Base-by-base conservation (phyloP, 2,888 invertebrate species). In the Tuta absoluta region DNA sequence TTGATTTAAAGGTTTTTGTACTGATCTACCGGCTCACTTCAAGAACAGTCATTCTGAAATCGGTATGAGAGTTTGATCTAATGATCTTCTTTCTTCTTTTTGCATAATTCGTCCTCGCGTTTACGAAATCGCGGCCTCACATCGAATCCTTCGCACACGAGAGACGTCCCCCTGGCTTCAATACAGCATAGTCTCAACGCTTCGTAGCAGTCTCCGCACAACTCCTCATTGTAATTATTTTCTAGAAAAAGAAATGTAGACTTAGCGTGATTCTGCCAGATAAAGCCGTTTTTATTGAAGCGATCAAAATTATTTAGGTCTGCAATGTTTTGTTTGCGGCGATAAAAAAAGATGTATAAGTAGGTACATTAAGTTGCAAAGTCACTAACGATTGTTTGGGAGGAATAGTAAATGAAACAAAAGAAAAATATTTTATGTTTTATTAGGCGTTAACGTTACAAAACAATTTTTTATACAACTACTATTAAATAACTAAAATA, bases 141-240 rank as follows among this genome's bases (percentile, higher is more conserved):
- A 74, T 94, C 92, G 77, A 96, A 96, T 23, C 97, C 97, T 12
- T 93, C 93, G 79, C 97, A 97, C 68, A 95, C 95, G 19, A 94
- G 79, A 12, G 96, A 96, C 48, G 86, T 72, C 0, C 92, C 88
- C 67, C 94, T 94, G 93, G 95, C 94, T 85, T 94, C 95, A n/a
- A 95, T 81, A 80, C 97, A 97, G 80, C 97, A 97, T 80, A 95
- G 93, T 68, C 95, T 93, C 93, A 97, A 93, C 65, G 94, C 93
- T 80, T 97, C 96, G 66, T 97, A 93, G 12, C 94, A 94, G 2
- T 88, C 84, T 68, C 92, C 85, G 76, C 97, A 97, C 64, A 93
- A 93, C 14, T 93, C 90, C 76, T 97, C 96, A 82, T 97, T 96
- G 82, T 93, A 97, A 65, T 94, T 92, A 77, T 97, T 94, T 68